Conservation (phyloP, 2,113 vertebrate genomes). For the Calidris pugnax region DNA sequence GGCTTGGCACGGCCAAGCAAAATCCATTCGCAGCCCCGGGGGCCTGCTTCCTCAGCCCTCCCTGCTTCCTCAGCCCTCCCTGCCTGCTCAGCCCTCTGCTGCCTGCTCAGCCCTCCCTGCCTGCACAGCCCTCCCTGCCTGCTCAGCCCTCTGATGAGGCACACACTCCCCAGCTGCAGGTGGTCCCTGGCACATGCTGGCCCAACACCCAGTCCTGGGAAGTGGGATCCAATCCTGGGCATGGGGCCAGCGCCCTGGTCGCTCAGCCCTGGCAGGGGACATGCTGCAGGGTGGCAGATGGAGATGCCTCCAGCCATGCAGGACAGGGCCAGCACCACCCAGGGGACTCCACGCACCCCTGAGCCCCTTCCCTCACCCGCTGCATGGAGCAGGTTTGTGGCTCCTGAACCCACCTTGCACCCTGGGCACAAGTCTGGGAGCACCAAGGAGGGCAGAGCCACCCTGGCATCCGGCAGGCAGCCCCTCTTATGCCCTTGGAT, state of each 20-base stretch:
- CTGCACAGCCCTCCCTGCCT: too few relatives aligned
- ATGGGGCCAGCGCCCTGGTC: not conserved
- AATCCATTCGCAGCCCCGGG: conserved; percentile 40
- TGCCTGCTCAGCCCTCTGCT: too few relatives aligned
- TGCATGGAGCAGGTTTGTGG: not conserved
- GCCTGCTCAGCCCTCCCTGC: too few relatives aligned
- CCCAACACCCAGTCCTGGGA: rapidly evolving
- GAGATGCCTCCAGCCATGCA: not conserved
- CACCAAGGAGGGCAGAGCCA: not conserved
- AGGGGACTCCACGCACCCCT: rapidly evolving
- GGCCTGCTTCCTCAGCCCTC: not conserved
- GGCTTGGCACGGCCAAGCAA: conserved; percentile 40
- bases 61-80: too few relatives aligned
- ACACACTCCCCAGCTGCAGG: rapidly evolving
- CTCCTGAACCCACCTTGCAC: not conserved
- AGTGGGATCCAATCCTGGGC: not conserved
- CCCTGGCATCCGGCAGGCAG: not conserved
- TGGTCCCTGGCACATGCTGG: not conserved
- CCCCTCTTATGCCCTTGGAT: not conserved
- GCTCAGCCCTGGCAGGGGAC: not conserved
- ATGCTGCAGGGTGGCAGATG: rapidly evolving
- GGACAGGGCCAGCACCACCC: not conserved
- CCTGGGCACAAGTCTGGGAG: not conserved
- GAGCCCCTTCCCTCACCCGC: not conserved
- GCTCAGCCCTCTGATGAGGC: not conserved